Conservation (phyloP, 2,888 invertebrate genomes). For the Pristionchus mayeri region DNA sequence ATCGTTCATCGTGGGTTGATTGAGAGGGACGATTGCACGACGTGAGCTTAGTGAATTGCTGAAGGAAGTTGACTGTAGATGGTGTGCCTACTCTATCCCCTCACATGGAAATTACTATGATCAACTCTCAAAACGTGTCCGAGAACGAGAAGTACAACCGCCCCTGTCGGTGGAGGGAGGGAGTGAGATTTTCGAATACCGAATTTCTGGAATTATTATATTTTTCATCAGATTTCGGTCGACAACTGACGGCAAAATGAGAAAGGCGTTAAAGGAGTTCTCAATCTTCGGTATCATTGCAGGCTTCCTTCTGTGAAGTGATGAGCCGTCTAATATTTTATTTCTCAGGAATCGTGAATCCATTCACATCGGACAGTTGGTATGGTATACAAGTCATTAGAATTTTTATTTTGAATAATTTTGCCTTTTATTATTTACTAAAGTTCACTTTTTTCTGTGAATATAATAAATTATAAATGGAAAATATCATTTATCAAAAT, state of each 20-base stretch:
- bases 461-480: not conserved
- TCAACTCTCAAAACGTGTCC: not conserved
- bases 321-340: not conserved
- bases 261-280: conserved; percentile 57
- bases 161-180: no score
- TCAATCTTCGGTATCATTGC: conserved; percentile 68
- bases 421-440: no score
- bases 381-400: conserved; percentile 61
- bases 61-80: conserved; percentile 53
- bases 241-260: conserved; percentile 62
- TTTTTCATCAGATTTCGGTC: conserved; percentile 56
- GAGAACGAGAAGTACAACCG: no score
- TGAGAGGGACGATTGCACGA: no score
- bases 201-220: no score
- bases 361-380: conserved; percentile 63
- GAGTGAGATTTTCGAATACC: no score
- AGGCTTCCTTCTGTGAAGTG: not conserved
- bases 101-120: not conserved
- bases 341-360: conserved; percentile 52
- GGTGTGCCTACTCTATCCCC: conserved; percentile 52
- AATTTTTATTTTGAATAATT: conserved; percentile 17
- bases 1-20: conserved; percentile 61
- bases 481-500: conserved; percentile 32
- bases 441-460: no score
- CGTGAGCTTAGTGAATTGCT: no score